Evolutionary conservation across 2,113 vertebrate genomes (phyloP), one percentile per base, ranked within the genome.

Genomic region (Sterrhoptilus dennistouni): DNA sequence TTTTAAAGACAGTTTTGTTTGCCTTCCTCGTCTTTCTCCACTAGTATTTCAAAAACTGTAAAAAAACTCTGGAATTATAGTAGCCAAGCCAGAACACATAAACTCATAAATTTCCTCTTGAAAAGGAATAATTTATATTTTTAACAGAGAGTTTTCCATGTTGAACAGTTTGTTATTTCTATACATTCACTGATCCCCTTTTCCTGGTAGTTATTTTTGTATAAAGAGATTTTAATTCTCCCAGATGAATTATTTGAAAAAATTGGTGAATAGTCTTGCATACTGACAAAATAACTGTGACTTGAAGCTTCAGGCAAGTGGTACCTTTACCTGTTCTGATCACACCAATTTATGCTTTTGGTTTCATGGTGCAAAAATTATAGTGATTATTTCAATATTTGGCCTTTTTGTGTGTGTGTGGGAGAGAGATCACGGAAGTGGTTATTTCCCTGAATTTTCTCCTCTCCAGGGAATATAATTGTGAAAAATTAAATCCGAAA

Each of bases 401-500:
- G 8, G 5, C 6, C 3, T 1, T 80, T 20, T 14, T 16, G 7
- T 20, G 57, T 5, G 2, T 50, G 5, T 18, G 14, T 17, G 31
- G n/a, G n/a, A n/a, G n/a, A n/a, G n/a, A 40, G 19, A 23, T 33
- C 3, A 15, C 2, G 3, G 14, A 60, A 50, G 4, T 15, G 9
- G 11, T 24, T 35, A 1, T 50, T 85, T 71, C 9, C 7, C 16
- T 49, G 4, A 20, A 19, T 90, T 82, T 49, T 50, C 17, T 76
- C 25, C 12, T 54, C 3, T 63, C 5, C 10, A 31, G 1, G 8
- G 4, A 84, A 87, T 81, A 54, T 7, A 44, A 38, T 18, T 12
- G 8, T 49, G 42, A 35, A 66, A 83, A 70, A 19, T 12, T 1
- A 42, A 74, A 61, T 20, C 0, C 56, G 29, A 47, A 40, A 66